Conservation (phyloP, 2,113 vertebrate genomes). For the Apaloderma vittatum region DNA sequence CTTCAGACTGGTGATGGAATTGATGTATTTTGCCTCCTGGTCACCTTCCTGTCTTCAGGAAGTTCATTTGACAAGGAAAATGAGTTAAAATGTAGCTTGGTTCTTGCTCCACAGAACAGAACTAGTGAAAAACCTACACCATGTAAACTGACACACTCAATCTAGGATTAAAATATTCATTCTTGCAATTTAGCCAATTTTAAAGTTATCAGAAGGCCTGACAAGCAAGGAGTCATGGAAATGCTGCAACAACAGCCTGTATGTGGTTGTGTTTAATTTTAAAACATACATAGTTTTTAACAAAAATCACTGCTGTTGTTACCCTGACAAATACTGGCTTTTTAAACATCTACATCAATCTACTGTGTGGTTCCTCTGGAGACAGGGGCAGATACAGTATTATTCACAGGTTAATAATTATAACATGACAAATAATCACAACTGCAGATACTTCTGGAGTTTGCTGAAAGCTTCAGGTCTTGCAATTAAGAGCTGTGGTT, state of each 20-base stretch:
- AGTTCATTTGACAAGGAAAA: not conserved
- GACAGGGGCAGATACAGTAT: not conserved
- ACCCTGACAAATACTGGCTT: not conserved
- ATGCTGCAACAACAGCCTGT: not conserved
- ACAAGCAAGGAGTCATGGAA: not conserved
- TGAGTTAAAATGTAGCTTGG: not conserved
- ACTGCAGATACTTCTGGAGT: not conserved
- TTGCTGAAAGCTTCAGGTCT: not conserved
- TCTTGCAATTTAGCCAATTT: conserved; percentile 1
- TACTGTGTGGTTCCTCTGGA: not conserved
- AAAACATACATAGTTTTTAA: not conserved
- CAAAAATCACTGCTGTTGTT: not conserved
- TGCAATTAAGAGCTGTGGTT: not conserved
- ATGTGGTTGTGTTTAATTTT: not conserved
- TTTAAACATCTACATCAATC: not conserved
- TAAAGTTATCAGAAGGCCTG: not conserved
- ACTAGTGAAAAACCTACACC: not conserved
- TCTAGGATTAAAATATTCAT: not conserved
- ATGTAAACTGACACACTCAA: not conserved
- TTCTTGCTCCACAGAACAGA: not conserved
- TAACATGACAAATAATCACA: not conserved
- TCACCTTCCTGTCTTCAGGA: not conserved
- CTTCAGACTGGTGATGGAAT: not conserved
- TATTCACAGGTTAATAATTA: not conserved
- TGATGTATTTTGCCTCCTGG: not conserved